These are phyloP conservation scores for Platysternon megacephalum DNA, from an alignment of 2,113 vertebrate species.

Conservation along the genomic window DNA sequence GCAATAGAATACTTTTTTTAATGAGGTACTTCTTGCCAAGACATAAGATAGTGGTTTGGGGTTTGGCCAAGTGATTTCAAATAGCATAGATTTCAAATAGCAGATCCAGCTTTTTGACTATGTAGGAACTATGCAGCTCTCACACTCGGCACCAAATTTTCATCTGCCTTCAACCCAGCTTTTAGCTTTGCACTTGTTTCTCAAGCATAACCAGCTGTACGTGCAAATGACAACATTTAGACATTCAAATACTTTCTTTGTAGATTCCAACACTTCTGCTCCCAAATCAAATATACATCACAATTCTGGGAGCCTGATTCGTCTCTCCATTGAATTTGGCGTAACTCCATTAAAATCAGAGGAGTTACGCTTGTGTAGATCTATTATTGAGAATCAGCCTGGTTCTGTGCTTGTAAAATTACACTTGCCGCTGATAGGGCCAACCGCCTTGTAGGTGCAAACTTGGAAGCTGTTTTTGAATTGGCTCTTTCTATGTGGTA, in stretches of 20 bases:
- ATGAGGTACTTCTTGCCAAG: not conserved
- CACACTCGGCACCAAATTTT: slow-evolving; percentile 11
- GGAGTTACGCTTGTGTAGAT: not conserved
- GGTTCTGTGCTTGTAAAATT: not conserved
- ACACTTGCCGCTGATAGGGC: not conserved
- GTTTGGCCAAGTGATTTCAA: not conserved
- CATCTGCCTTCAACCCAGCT: not conserved
- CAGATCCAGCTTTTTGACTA: not conserved
- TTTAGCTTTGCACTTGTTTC: not conserved
- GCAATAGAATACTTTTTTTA: not conserved
- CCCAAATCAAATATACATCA: not conserved
- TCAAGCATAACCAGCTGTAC: not conserved
- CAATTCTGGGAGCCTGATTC: not conserved
- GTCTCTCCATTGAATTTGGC: not conserved
- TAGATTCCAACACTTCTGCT: not conserved
- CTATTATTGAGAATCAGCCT: not conserved
- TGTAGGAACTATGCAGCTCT: not conserved
- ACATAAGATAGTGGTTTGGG: not conserved
- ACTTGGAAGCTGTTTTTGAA: not conserved
- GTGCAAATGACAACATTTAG: not conserved
- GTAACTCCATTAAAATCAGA: not conserved
- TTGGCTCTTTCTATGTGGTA: not conserved
- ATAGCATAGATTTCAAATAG: not conserved
- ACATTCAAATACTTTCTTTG: not conserved
- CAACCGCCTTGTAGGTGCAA: not conserved